Evolutionary conservation across 2,888 invertebrate genomes (phyloP).

Genomic region (Eurois occulta): DNA sequence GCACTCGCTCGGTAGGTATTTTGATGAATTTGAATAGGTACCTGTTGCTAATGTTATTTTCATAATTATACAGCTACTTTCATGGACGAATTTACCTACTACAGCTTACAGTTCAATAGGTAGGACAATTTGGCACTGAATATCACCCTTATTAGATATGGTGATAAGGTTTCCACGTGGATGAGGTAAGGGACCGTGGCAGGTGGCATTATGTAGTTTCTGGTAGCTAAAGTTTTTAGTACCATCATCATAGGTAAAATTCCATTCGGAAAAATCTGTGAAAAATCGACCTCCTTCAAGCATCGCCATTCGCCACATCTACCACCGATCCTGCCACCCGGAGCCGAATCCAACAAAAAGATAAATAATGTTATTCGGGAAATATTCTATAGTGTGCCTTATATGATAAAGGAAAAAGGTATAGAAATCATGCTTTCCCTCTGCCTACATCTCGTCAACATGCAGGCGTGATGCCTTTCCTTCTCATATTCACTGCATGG

Average conservation of each 20-base stretch:
- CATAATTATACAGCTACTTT: not conserved
- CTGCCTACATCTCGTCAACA: not conserved
- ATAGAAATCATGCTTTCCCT: not conserved
- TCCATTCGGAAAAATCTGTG: not conserved
- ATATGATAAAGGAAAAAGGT: not conserved
- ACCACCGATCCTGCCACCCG: not conserved
- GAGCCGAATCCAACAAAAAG: not conserved
- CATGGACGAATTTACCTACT: not conserved
- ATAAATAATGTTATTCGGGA: not conserved
- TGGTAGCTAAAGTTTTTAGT: not conserved
- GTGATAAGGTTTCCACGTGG: not conserved
- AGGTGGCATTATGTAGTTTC: not conserved
- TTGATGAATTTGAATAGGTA: constrained; percentile 7
- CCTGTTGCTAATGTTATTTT: constrained; percentile 16
- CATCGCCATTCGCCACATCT: not conserved
- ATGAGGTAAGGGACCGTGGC: not conserved
- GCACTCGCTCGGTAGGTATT: constrained; percentile 9
- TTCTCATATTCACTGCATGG: not conserved
- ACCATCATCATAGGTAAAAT: not conserved
- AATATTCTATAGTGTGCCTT: not conserved
- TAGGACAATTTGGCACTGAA: not conserved
- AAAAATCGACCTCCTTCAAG: not conserved
- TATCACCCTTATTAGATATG: not conserved
- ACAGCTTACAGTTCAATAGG: not conserved
- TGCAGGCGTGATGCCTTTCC: not conserved